Base-by-base conservation (phyloP, 2,113 vertebrate genomes). In the Girardinichthys multiradiatus region DNA sequence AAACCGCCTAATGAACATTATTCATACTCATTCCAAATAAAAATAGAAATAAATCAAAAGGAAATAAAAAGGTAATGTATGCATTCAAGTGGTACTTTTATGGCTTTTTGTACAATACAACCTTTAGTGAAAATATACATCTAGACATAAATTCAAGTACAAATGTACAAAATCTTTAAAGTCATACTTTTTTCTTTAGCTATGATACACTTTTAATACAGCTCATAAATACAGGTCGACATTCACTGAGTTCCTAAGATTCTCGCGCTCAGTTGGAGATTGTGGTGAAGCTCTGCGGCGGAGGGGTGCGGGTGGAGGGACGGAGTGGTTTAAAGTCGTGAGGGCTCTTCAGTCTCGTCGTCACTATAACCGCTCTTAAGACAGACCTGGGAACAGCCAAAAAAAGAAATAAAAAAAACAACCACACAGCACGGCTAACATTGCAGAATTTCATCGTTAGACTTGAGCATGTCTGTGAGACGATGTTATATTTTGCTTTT, bases 121-220 rank as follows among this genome's bases (percentile, higher is more conserved):
- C 93, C 95, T 94, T 94, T 94, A 94, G 94, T 95, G 94, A 95
- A 96, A 96, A 95, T 95, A 97, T 97, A 97, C 96, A 97, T 97
- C 96, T 97, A 95, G 95, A 96, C 95, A 95, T 92, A 95, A 92
- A 94, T 93, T 94, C 94, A 95, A 94, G 93, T 95, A 94, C 92
- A 94, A 95, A 96, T 94, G 93, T 93, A 95, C 94, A 96, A 95
- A 95, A 91, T 92, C 93, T 94, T 93, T 94, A 94, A 95, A 95
- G 94, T 95, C 95, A 95, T 91, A 93, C 92, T 95, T 94, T 92
- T 88, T 93, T 92, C 92, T 91, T 93, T 90, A 94, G 94, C 93
- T 94, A 95, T 96, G 94, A 93, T 93, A 94, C 93, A 94, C 86
- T 93, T 96, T 94, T 96, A 95, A 95, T 96, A 95, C 92, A 94